These are phyloP conservation scores for Drosophila truncata DNA, from an alignment of 1,140 invertebrate genomes.

Conservation along the genomic window DNA sequence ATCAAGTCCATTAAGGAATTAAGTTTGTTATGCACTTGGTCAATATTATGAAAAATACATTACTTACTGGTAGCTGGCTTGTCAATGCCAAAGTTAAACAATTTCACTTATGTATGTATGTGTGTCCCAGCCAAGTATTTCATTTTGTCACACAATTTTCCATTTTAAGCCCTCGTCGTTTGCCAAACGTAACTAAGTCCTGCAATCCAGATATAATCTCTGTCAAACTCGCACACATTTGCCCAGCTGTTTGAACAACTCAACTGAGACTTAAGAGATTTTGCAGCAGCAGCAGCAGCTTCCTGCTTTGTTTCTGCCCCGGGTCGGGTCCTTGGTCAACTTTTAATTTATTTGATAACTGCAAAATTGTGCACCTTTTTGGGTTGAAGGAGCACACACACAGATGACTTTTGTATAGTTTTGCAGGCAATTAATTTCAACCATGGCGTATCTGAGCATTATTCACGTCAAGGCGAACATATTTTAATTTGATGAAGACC, in stretches of 20 bases:
- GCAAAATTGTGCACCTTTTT: constrained; percentile 60
- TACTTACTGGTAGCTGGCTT: neutral
- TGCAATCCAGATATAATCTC: constrained; percentile 41
- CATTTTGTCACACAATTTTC: constrained; percentile 38
- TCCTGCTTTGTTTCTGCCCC: constrained; percentile 38
- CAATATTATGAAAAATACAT: constrained; percentile 22
- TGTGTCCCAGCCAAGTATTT: constrained; percentile 16
- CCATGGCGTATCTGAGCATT: constrained; percentile 39
- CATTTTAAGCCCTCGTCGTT: constrained; percentile 16
- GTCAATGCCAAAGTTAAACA: constrained; percentile 34
- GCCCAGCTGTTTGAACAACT: constrained; percentile 57
- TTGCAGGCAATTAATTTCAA: constrained; percentile 76
- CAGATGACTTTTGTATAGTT: constrained; percentile 52
- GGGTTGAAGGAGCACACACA: constrained; percentile 19
- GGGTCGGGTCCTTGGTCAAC: constrained; percentile 59
- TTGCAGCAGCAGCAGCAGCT: constrained; percentile 41
- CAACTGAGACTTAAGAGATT: constrained; percentile 52
- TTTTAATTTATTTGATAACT: constrained; percentile 73
- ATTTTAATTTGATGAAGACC: constrained; percentile 64
- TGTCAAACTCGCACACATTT: constrained; percentile 39
- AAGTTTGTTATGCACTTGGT: constrained; percentile 18
- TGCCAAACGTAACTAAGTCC: constrained; percentile 14
- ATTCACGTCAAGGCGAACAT: constrained; percentile 42
- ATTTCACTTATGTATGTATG: constrained; percentile 34
- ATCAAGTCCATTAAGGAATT: constrained; percentile 42